These are phyloP conservation scores for Cyprinella venusta DNA, from an alignment of 2,797 vertebrate species.

Conservation along the genomic window DNA sequence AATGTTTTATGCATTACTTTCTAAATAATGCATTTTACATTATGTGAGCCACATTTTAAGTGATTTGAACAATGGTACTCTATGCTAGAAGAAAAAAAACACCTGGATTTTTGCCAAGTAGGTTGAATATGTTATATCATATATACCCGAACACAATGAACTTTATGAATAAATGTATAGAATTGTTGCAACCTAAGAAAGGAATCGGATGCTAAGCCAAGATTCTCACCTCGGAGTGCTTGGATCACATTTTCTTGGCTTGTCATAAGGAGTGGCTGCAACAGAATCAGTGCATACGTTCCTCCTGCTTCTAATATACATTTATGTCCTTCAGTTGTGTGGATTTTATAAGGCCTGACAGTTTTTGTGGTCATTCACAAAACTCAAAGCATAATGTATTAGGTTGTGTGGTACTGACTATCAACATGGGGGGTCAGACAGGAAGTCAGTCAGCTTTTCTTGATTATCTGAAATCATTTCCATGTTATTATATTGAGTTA, in stretches of 20 bases:
- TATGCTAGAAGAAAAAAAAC: background rate
- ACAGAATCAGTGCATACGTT: constrained; percentile 38
- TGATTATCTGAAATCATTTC: background rate
- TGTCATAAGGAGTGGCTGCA: constrained; percentile 58
- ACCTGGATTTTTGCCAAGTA: constrained; percentile 43
- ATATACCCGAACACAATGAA: constrained; percentile 48
- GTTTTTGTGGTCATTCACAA: constrained; percentile 55
- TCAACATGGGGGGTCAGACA: constrained; percentile 19
- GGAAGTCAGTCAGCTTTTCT: background rate
- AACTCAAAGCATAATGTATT: constrained; percentile 56
- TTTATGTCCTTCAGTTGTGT: constrained; percentile 42
- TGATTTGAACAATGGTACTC: constrained; percentile 54
- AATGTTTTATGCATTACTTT: background rate
- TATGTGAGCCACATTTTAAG: constrained; percentile 43
- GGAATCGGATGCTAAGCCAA: constrained; percentile 54
- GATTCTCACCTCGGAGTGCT: constrained; percentile 64
- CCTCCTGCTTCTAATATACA: constrained; percentile 50
- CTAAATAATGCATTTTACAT: background rate
- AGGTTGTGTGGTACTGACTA: constrained; percentile 41
- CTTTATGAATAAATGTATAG: constrained; percentile 68
- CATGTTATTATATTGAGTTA: background rate
- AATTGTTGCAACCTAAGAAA: constrained; percentile 62
- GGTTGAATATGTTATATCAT: constrained; percentile 49
- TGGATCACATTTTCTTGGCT: constrained; percentile 64
- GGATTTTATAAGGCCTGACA: constrained; percentile 71